These are phyloP conservation scores for Petrocephalus schoutedeni DNA, from an alignment of 2,797 vertebrate species.

Conservation along the genomic window DNA sequence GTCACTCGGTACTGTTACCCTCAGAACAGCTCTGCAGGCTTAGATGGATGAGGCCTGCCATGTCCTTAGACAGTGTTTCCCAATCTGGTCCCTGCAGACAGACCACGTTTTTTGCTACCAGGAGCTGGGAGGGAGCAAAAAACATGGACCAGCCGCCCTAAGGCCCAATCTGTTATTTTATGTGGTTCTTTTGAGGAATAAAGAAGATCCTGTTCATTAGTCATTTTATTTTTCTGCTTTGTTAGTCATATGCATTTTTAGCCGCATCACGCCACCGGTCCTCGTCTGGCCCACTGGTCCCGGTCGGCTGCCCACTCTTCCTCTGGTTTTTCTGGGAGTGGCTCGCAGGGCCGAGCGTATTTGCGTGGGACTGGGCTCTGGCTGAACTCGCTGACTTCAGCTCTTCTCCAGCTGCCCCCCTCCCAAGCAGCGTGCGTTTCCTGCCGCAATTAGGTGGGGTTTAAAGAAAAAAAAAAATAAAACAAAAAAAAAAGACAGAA, in stretches of 20 bases:
- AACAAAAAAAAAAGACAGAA: slow-evolving; percentile 5
- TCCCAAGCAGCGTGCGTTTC: slow-evolving; percentile 7
- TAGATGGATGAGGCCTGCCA: not conserved
- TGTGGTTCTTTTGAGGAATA: slow-evolving; percentile 7
- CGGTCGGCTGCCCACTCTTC: slow-evolving; percentile 34
- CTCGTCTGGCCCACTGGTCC: not conserved
- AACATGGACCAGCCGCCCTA: no score
- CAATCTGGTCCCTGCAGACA: no score
- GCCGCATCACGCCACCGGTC: slow-evolving; percentile 9
- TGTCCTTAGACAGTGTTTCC: not conserved
- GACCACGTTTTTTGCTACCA: no score
- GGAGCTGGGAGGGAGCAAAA: no score
- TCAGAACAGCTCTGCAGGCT: not conserved
- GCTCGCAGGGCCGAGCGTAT: not conserved
- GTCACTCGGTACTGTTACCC: not conserved
- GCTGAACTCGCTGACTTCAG: not conserved
- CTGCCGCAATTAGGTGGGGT: not conserved
- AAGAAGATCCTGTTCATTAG: slow-evolving; percentile 18
- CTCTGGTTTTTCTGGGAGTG: slow-evolving; percentile 43
- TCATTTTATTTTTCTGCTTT: slow-evolving; percentile 6
- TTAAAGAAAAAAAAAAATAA: slow-evolving; percentile 2
- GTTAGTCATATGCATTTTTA: slow-evolving; percentile 39
- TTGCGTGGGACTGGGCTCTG: not conserved
- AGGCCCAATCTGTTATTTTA: slow-evolving; percentile 9
- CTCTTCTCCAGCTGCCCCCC: not conserved